Evolutionary conservation across 1,140 invertebrate genomes (phyloP).

Genomic region (Probaryconus sp.): DNA sequence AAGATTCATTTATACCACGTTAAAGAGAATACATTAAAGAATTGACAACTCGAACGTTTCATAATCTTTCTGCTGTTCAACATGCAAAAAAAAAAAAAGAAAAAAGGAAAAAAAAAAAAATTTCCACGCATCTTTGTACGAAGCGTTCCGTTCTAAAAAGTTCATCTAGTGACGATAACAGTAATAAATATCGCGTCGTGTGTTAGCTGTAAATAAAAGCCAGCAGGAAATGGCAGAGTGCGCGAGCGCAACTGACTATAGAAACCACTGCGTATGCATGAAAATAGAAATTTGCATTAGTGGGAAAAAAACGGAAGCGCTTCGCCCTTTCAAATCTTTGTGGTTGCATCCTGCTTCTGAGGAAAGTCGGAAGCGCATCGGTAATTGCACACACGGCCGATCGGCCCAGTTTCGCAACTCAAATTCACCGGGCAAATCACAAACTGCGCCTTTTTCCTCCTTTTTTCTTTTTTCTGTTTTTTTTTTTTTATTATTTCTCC

Average conservation of each 20-base stretch:
- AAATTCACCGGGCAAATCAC: conserved; percentile 27
- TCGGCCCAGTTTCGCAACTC: conserved; percentile 44
- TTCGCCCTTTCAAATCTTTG: conserved; percentile 52
- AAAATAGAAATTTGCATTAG: conserved; percentile 63
- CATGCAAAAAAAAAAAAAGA: too few species aligned
- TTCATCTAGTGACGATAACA: conserved; percentile 40
- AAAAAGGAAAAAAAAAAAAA: too few species aligned
- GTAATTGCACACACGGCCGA: conserved; percentile 24
- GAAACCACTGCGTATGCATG: conserved; percentile 46
- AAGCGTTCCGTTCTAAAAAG: conserved; percentile 52
- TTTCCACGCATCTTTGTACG: conserved; percentile 6
- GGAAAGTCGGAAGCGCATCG: conserved; percentile 45
- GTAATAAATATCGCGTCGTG: conserved; percentile 28
- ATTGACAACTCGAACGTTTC: too few species aligned
- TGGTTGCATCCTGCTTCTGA: conserved; percentile 49
- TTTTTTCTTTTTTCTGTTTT: too few species aligned
- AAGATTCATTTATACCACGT: too few species aligned
- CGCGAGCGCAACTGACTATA: neutral
- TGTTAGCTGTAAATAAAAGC: conserved; percentile 20
- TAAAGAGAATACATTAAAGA: too few species aligned
- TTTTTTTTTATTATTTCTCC: conserved; percentile 1
- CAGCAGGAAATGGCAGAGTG: conserved; percentile 44
- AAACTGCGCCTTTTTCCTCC: conserved; percentile 37
- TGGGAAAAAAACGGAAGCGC: conserved; percentile 44
- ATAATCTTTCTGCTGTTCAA: too few species aligned